Evolutionary conservation across 1,140 invertebrate species (phyloP).

Genomic region (Thaumetopoea pityocampa): DNA sequence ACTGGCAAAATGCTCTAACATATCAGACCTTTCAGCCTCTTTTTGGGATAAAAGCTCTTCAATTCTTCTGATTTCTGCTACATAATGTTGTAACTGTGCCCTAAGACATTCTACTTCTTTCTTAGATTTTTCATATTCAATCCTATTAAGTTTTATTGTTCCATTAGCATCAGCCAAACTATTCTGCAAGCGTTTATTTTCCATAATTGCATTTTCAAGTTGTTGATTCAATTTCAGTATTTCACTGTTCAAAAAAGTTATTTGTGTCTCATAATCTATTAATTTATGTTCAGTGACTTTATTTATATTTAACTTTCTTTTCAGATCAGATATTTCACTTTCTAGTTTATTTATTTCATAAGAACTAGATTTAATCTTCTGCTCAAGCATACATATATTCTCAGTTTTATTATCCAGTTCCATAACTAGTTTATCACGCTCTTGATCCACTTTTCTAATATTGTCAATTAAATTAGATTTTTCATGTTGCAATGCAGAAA

Average conservation of each 20-base stretch:
- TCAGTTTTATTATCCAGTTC: constrained; percentile 78
- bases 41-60: constrained; percentile 82
- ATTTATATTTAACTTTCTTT: constrained; percentile 60
- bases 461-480: constrained; percentile 75
- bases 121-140: constrained; percentile 78
- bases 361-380: constrained; percentile 74
- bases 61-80: constrained; percentile 81
- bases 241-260: constrained; percentile 72
- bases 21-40: constrained; percentile 82
- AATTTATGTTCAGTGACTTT: constrained; percentile 75
- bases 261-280: constrained; percentile 75
- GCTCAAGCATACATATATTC: constrained; percentile 74
- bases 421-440: constrained; percentile 79
- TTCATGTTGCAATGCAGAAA: constrained; percentile 75
- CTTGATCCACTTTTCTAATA: constrained; percentile 76
- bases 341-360: constrained; percentile 61
- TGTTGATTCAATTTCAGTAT: constrained; percentile 65
- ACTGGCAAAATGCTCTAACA: constrained; percentile 84
- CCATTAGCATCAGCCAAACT: constrained; percentile 76
- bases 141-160: constrained; percentile 60
- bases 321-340: constrained; percentile 59
- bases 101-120: constrained; percentile 82
- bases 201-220: constrained; percentile 75
- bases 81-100: constrained; percentile 83
- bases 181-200: constrained; percentile 81